Conservation (phyloP, 2,888 invertebrate species). For the Microctonus hyperodae region DNA sequence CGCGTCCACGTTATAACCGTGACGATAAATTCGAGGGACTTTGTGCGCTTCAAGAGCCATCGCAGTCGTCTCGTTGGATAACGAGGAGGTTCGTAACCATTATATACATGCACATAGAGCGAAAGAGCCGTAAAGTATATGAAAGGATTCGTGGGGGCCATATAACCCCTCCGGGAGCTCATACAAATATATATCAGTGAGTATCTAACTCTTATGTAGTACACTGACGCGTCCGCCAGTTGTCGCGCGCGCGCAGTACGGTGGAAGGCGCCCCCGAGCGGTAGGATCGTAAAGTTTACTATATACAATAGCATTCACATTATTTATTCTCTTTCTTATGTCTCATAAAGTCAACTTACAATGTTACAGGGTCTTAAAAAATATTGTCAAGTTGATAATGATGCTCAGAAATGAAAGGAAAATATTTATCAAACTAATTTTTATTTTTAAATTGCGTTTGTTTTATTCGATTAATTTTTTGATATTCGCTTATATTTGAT, state of each 20-base stretch:
- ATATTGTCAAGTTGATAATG: neutral
- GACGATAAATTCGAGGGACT: slow-evolving; percentile 23
- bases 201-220: neutral
- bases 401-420: neutral
- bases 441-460: neutral
- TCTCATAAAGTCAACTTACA: slow-evolving; percentile 49
- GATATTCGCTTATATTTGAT: neutral
- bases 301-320: slow-evolving; percentile 38
- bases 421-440: neutral
- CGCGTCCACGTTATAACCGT: slow-evolving; percentile 14
- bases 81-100: slow-evolving; percentile 15
- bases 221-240: slow-evolving; percentile 29
- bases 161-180: slow-evolving; percentile 11
- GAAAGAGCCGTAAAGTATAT: neutral
- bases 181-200: slow-evolving; percentile 1
- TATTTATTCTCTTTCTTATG: slow-evolving; percentile 35
- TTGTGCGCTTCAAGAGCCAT: neutral
- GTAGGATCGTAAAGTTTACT: slow-evolving; percentile 49
- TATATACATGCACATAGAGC: neutral
- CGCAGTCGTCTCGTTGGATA: slow-evolving; percentile 15
- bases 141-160: slow-evolving; percentile 6
- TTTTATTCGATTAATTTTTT: neutral
- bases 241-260: slow-evolving; percentile 37
- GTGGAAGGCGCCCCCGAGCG: slow-evolving; percentile 28
- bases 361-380: slow-evolving; percentile 40